Base-by-base conservation (phyloP, 1,140 invertebrate species). In the Theocolax elegans region DNA sequence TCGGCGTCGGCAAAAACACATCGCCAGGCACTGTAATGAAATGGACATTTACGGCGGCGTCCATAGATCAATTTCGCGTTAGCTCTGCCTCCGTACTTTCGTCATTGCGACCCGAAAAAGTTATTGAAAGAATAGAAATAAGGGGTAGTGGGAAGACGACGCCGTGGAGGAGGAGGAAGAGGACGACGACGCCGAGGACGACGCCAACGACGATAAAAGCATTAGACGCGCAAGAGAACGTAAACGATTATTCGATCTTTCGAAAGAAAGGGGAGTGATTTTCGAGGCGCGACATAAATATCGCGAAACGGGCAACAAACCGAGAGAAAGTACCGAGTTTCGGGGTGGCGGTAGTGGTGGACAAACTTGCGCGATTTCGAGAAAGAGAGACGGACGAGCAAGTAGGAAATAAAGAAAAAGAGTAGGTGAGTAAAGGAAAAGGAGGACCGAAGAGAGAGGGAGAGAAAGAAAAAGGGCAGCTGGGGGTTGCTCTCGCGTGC, bases 161-260 rank as follows among this genome's bases (percentile, higher is more conserved):
- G 31, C 6, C 12, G 31, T 7, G 31, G 31, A 35, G 6, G 31
- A 35, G 6, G 12, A 35, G 12, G 12, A 35, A 7, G 12, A 35
- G 12, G 31, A 35, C 31, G 12, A 35, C 31, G 12, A 12, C 31
- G 3, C 3, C 40, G 3, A 13, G 3, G 15, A n/a, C 40, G 15
- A 13, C 13, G 13, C 3, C 40, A 42, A n/a, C 15, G 15, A 42
- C 15, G 23, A 35, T 19, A 54, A 54, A 54, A 54, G 51, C 10
- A 54, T 54, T 17, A 31, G 6, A 35, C n/a, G 40, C 40, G 40
- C 15, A 35, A n/a, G 40, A 35, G 15, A 54, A 31, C 51, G 51
- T 15, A 54, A 54, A 54, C 51, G 51, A 54, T 31, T 54, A 54
- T 54, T 54, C 29, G 27, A 54, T 54, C 51, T n/a, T n/a, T n/a